Evolutionary conservation across 1,140 invertebrate species (phyloP), one percentile per base, ranked within the genome.

Genomic region (Dryas iulia): DNA sequence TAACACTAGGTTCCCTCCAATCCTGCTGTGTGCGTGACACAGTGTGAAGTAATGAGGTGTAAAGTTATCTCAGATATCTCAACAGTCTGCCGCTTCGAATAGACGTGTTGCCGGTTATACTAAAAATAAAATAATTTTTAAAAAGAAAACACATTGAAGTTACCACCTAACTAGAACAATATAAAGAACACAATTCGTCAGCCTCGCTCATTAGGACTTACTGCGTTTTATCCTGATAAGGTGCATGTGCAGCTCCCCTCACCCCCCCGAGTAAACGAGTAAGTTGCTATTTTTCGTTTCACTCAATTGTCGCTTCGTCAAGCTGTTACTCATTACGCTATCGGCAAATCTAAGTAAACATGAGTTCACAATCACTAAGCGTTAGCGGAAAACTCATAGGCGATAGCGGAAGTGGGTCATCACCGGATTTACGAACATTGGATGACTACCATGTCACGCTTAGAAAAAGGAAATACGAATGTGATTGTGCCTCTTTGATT

Each of bases 281-380:
- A 59, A 59, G 57, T 59, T 59, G 57, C 57, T 59, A 59, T 59
- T 59, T 59, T 59, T 31, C n/a, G 28, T 59, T 59, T 59, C 57
- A 59, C 57, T 59, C 28, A 28, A 59, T 59, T 28, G 25, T 59
- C 25, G 57, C 25, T 28, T 59, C 57, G 57, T 59, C 57, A 59
- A 59, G 25, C 57, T 59, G 57, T 59, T 25, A 59, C 57, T 59
- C 57, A 59, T 59, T 59, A 59, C 14, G 28, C 12, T 59, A 31
- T 59, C 57, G 25, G 18, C 30, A 59, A 59, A 30, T 59, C 25
- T 28, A 59, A 59, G 25, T 59, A 59, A 59, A 56, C 24, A 56
- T 56, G 24, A 56, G 53, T 56, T 56, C 53, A 56, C 53, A 56
- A 23, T 56, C 53, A 56, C 21, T 23, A 56, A 56, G 53, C 53